Evolutionary conservation across 30 jellyfish, hydroid and myxozoan genomes (phyloP).

Genomic region (Sanderia malayensis): DNA sequence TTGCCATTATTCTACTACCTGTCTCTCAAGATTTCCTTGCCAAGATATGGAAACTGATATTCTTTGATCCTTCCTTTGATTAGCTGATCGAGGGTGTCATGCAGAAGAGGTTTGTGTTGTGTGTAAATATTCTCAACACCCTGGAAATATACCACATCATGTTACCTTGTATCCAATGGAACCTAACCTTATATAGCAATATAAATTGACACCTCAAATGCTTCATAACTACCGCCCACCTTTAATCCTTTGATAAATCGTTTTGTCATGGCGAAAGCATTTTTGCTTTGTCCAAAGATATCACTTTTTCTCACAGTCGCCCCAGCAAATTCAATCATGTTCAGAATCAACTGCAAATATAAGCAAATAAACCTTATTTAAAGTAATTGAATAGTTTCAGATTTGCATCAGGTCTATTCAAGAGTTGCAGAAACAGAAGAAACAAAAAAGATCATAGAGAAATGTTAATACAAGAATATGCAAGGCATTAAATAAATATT

Average conservation of each 20-base stretch:
- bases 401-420: no score
- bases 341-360: conserved; percentile 57
- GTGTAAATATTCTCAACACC: conserved; percentile 97
- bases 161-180: no score
- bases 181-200: no score
- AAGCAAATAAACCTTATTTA: background rate
- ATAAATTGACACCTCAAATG: no score
- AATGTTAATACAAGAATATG: no score
- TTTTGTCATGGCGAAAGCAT: conserved; percentile 92
- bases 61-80: conserved; percentile 87
- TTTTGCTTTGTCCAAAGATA: conserved; percentile 88
- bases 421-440: no score
- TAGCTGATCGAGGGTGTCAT: conserved; percentile 81
- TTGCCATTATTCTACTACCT: no score
- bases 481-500: no score
- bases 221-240: no score
- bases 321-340: conserved; percentile 87
- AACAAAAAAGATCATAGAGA: no score
- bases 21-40: conserved; percentile 83
- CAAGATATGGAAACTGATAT: conserved; percentile 80
- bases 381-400: no score
- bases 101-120: conserved; percentile 92
- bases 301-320: conserved; percentile 94
- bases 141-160: conserved; percentile 16
- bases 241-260: conserved; percentile 88